Conservation (phyloP, 2,113 vertebrate species). For the Cyprinodon variegatus region DNA sequence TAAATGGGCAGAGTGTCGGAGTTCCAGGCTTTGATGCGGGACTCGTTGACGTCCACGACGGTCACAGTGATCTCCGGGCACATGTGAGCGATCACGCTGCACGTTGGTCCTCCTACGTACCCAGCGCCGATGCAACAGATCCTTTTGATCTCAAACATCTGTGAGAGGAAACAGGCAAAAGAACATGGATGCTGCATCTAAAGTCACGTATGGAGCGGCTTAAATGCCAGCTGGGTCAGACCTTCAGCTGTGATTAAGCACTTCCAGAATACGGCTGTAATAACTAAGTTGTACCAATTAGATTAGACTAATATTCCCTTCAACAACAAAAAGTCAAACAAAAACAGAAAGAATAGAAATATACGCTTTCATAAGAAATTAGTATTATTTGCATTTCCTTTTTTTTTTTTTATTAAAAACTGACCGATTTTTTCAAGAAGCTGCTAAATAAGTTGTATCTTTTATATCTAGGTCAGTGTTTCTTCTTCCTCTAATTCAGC, state of each 20-base stretch:
- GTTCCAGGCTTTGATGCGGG: conserved; percentile 97
- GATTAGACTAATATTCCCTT: neutral
- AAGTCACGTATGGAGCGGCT: no score
- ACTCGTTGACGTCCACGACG: conserved; percentile 90
- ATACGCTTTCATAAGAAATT: neutral
- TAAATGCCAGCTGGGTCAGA: no score
- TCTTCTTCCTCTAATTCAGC: no score
- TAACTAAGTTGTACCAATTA: neutral
- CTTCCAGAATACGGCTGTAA: neutral
- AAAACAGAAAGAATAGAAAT: neutral
- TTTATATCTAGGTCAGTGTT: neutral
- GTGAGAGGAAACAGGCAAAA: neutral
- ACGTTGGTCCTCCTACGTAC: conserved; percentile 96
- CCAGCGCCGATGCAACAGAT: conserved; percentile 98
- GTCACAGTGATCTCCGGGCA: conserved; percentile 92
- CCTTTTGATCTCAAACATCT: conserved; percentile 95
- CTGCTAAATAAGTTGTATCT: neutral
- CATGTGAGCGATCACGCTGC: conserved; percentile 96
- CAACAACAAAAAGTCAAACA: neutral
- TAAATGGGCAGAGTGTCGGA: conserved; percentile 95
- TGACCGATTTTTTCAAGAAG: neutral
- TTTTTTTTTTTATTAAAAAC: neutral
- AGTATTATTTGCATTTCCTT: neutral
- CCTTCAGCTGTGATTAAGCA: neutral
- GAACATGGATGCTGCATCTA: neutral